These are phyloP conservation scores for Volucella inflata DNA, from an alignment of 2,888 invertebrate species.

Conservation along the genomic window DNA sequence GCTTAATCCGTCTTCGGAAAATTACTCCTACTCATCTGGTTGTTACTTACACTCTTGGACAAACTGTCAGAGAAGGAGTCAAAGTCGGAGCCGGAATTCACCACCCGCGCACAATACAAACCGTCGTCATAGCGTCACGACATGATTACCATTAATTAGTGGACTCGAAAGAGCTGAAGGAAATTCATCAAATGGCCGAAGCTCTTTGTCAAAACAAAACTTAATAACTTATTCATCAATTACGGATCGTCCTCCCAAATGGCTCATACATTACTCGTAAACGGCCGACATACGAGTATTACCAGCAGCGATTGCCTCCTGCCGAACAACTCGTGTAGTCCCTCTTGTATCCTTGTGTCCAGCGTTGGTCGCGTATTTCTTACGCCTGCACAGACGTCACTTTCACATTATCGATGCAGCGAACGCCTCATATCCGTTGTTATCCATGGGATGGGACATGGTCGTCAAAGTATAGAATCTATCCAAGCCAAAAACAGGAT, in stretches of 20 bases:
- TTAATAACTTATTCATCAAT: conserved; percentile 58
- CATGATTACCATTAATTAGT: conserved; percentile 63
- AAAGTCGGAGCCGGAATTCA: no score
- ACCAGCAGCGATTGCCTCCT: conserved; percentile 1
- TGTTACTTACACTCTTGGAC: neutral
- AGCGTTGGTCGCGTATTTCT: neutral
- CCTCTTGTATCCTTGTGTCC: conserved; percentile 37
- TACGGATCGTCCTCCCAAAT: conserved; percentile 45
- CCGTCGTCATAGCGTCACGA: conserved; percentile 31
- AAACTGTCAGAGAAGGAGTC: no score
- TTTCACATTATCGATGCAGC: conserved; percentile 32
- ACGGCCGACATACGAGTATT: conserved; percentile 22
- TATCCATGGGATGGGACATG: conserved; percentile 15
- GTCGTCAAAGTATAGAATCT: neutral
- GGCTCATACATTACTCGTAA: conserved; percentile 25
- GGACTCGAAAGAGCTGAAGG: conserved; percentile 13
- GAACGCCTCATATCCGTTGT: conserved; percentile 46
- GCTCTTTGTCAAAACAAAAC: conserved; percentile 43
- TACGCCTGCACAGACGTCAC: conserved; percentile 27
- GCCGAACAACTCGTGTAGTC: no score
- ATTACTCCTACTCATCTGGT: neutral
- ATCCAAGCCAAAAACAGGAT: no score
- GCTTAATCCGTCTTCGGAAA: conserved; percentile 29
- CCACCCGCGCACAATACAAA: neutral
- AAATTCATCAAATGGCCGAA: conserved; percentile 34